phyloP scores from a whole-genome alignment of 2,113 vertebrate species.

The Todiramphus saurophagus region DNA sequence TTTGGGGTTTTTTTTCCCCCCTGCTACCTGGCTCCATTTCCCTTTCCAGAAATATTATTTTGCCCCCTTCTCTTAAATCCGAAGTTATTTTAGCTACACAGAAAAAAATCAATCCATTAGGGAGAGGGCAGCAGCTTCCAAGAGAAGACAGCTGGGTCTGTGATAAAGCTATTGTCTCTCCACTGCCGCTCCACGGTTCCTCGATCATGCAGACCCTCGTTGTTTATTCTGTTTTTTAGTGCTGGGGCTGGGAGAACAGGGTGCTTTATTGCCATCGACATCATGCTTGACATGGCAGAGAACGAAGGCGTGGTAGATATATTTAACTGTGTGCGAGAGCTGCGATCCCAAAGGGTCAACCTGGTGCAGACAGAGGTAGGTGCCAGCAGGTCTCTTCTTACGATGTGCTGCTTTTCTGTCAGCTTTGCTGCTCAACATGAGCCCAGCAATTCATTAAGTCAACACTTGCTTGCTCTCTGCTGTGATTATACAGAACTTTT shows the following conservation, averaged over 20 bases:
- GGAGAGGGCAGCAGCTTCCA: not conserved
- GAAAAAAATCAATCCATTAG: not conserved
- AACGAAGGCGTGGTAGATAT: conserved; percentile 97
- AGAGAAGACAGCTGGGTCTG: not conserved
- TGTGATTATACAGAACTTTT: not conserved
- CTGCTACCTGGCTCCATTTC: not conserved
- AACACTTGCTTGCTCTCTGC: not conserved
- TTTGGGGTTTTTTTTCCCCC: not conserved
- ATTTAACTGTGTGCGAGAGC: conserved; percentile 97
- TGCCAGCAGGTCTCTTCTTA: not conserved
- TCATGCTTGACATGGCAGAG: conserved; percentile 99
- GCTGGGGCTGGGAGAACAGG: conserved; percentile 94
- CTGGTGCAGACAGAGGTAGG: conserved; percentile 96
- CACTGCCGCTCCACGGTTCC: not conserved
- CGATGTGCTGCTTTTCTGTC: not conserved
- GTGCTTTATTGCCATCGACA: conserved; percentile 97
- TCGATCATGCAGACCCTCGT: not conserved
- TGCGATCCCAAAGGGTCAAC: conserved; percentile 94
- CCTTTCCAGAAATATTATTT: not conserved
- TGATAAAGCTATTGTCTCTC: not conserved
- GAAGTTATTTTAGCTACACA: not conserved
- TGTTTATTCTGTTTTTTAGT: conserved; percentile 58
- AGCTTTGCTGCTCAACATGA: not conserved
- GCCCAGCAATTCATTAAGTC: not conserved
- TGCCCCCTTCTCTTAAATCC: not conserved